Percentiles rank a stretch among this genome's conserved stretches.
Evolutionary conservation across 2,888 invertebrate species (phyloP).

Genomic region (Hemicrepidius hirtus): DNA sequence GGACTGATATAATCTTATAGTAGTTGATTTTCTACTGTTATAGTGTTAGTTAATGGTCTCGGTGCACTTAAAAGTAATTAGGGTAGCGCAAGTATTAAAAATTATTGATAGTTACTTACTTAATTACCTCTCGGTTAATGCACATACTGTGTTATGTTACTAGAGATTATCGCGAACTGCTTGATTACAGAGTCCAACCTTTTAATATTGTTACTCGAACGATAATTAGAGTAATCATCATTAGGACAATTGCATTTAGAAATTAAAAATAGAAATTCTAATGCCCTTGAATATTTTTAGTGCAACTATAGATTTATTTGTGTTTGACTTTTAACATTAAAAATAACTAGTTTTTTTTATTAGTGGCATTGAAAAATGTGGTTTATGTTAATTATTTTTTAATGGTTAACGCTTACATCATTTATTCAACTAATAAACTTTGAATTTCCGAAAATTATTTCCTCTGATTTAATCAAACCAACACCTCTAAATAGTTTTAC

Average conservation of each 20-base stretch:
- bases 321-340: too few relatives aligned
- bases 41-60: conserved; percentile 39
- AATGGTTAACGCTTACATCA: too few relatives aligned
- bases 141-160: conserved; percentile 27
- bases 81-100: conserved; percentile 31
- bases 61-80: conserved; percentile 41
- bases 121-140: conserved; percentile 40
- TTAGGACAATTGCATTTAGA: not conserved
- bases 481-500: too few relatives aligned
- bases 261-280: conserved; percentile 4
- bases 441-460: too few relatives aligned
- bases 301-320: too few relatives aligned
- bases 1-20: conserved; percentile 51
- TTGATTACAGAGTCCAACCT: conserved; percentile 21
- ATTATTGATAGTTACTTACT: conserved; percentile 37
- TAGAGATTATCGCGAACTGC: conserved; percentile 15
- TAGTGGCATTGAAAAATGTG: too few relatives aligned
- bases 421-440: too few relatives aligned
- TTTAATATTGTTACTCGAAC: conserved; percentile 22
- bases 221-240: conserved; percentile 23
- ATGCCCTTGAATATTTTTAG: too few relatives aligned
- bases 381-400: too few relatives aligned
- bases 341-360: too few relatives aligned
- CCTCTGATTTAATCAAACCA: too few relatives aligned
- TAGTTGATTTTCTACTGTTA: conserved; percentile 48